phyloP scores from a whole-genome alignment of 2,797 vertebrate genomes.

The Chelmon rostratus region DNA sequence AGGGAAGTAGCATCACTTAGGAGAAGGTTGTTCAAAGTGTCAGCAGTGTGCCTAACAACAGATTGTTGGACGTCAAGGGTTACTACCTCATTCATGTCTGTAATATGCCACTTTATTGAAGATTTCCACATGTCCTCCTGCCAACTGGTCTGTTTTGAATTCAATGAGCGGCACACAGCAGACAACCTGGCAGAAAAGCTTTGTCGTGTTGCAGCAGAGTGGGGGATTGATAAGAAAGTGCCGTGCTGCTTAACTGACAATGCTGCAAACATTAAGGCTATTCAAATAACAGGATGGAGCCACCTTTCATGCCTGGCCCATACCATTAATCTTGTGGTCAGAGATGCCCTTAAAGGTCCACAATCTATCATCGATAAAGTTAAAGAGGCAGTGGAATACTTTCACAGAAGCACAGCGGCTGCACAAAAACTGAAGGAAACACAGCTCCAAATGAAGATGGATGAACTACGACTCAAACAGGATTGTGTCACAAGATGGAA shows the following conservation, averaged over 20 bases:
- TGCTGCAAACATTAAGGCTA: no score
- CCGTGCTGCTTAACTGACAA: not conserved
- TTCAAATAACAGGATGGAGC: not conserved
- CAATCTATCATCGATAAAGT: no score
- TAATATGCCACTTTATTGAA: no score
- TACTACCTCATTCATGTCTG: not conserved
- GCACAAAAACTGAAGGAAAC: slow-evolving; percentile 1
- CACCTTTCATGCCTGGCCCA: not conserved
- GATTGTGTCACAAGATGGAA: no score
- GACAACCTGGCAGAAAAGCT: not conserved
- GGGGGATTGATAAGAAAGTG: not conserved
- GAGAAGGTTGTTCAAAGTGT: slow-evolving; percentile 1
- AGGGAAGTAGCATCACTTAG: not conserved
- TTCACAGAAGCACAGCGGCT: not conserved
- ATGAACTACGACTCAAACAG: slow-evolving; percentile 2
- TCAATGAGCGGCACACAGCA: not conserved
- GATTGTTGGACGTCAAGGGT: not conserved
- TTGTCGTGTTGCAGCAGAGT: not conserved
- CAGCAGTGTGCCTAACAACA: not conserved
- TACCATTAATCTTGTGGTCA: no score
- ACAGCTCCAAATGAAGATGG: slow-evolving; percentile 13
- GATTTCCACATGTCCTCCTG: not conserved
- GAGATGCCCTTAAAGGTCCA: no score
- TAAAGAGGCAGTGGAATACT: no score
- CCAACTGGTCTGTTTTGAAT: not conserved